A percentile compares a stretch with the other conserved stretches of the same genome.
Evolutionary conservation across 1,140 invertebrate species (phyloP).

Genomic region (Sycophaga agraensis): DNA sequence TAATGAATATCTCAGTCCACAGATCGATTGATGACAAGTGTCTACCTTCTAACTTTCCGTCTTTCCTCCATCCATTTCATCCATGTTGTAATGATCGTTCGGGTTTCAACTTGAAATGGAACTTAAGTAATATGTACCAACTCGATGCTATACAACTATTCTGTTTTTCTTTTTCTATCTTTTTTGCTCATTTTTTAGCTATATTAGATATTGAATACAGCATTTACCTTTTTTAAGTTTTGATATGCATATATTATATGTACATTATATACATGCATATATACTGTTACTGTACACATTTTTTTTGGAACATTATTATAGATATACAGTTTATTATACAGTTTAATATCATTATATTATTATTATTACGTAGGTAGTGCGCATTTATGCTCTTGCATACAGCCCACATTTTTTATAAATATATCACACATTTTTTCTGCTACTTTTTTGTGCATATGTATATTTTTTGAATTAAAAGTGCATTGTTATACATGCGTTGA

Average conservation of each 20-base stretch:
- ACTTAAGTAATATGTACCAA: slow-evolving; percentile 28
- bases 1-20: slow-evolving; percentile 31
- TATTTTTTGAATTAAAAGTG: not conserved
- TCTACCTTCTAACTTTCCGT: not conserved
- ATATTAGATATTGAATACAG: not conserved
- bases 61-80: not conserved
- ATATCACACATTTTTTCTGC: too few relatives aligned
- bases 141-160: slow-evolving; percentile 14
- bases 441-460: not conserved
- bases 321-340: too few relatives aligned
- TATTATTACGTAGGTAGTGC: not conserved
- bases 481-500: too few relatives aligned
- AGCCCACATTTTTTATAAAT: too few relatives aligned
- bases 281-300: not conserved
- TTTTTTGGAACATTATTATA: not conserved
- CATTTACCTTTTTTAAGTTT: not conserved
- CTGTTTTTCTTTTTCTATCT: slow-evolving; percentile 8
- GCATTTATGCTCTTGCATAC: not conserved
- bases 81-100: slow-evolving; percentile 1
- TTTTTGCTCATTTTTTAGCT: not conserved
- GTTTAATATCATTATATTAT: not conserved
- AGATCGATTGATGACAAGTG: slow-evolving; percentile 30
- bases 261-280: not conserved
- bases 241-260: not conserved
- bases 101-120: slow-evolving; percentile 14